Evolutionary conservation across 2,888 invertebrate species (phyloP), one percentile per base, ranked within the genome.

Genomic region (Lissocephala sabroskyi): DNA sequence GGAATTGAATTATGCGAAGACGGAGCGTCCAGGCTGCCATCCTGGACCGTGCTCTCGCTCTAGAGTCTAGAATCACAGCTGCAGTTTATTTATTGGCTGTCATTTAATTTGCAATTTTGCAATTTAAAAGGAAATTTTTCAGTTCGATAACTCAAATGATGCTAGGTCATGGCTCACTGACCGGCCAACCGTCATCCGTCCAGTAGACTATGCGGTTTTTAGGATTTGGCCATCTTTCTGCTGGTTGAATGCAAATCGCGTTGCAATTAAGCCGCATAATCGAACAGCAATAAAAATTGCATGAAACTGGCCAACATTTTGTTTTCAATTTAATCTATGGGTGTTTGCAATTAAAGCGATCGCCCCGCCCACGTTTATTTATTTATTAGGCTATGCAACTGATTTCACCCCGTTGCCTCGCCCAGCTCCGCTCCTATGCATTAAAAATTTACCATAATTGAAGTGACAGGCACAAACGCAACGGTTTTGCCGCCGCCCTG

Each of bases 371-470:
- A 37, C 45, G 63, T 54, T 73, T 70, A 75, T 32, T 32, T 39
- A 70, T 67, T 73, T 68, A 68, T 76, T 71, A 76, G 70, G 61
- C 76, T 52, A 65, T 61, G 51, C 77, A 65, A 68, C 74, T 74
- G 71, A 71, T 71, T 71, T 70, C 53, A 71, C 56, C n/a, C n/a
- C n/a, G n/a, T n/a, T n/a, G n/a, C n/a, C n/a, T n/a, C n/a, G n/a
- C n/a, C n/a, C n/a, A n/a, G 50, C 51, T 37, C 53, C 41, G 45
- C 56, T 40, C 47, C 43, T 48, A 39, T 53, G 65, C 56, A 65
- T 71, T 71, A 71, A 73, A 76, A 68, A 76, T 76, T 71, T 76
- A 71, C 65, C 65, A 71, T 71, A 71, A 71, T 71, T 76, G 77
- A 76, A 71, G 70, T 71, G 71, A 71, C 71, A 71, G 59, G 74